phyloP scores from a whole-genome alignment of 1,140 invertebrate species.

The Druon quercuslanigerum region DNA sequence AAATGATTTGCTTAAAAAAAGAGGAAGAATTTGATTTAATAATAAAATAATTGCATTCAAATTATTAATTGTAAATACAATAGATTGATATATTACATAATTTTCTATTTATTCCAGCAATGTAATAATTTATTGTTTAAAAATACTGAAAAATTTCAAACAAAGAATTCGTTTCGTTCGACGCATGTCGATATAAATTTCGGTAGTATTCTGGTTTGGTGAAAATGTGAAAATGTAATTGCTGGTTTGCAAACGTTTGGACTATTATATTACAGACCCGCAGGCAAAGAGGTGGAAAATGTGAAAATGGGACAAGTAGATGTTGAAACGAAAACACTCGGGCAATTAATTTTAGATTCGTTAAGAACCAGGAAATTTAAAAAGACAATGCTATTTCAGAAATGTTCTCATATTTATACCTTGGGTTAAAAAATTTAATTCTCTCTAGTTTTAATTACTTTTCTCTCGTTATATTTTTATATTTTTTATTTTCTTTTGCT shows the following conservation, averaged over 20 bases:
- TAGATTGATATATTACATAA: no score
- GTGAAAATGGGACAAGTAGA: slow-evolving; percentile 34
- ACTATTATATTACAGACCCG: slow-evolving; percentile 20
- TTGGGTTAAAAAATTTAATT: no score
- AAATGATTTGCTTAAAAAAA: no score
- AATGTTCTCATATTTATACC: neutral
- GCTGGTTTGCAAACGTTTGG: slow-evolving; percentile 10
- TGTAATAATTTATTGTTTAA: no score
- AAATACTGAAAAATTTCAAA: no score
- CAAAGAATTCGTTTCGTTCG: neutral
- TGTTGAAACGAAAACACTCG: slow-evolving; percentile 35
- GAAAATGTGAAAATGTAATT: slow-evolving; percentile 22
- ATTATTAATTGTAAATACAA: no score
- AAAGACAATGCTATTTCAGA: slow-evolving; percentile 26
- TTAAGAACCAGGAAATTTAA: slow-evolving; percentile 26
- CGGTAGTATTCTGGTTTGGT: neutral
- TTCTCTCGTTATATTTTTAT: no score
- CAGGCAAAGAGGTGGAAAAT: slow-evolving; percentile 23
- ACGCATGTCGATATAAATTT: slow-evolving; percentile 16
- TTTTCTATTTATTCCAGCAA: no score
- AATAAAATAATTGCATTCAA: no score
- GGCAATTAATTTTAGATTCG: slow-evolving; percentile 35
- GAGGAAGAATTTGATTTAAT: no score
- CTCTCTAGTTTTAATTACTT: no score
- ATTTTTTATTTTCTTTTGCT: no score